Evolutionary conservation across 2,113 vertebrate species (phyloP).

Genomic region (Halichoerus grypus): DNA sequence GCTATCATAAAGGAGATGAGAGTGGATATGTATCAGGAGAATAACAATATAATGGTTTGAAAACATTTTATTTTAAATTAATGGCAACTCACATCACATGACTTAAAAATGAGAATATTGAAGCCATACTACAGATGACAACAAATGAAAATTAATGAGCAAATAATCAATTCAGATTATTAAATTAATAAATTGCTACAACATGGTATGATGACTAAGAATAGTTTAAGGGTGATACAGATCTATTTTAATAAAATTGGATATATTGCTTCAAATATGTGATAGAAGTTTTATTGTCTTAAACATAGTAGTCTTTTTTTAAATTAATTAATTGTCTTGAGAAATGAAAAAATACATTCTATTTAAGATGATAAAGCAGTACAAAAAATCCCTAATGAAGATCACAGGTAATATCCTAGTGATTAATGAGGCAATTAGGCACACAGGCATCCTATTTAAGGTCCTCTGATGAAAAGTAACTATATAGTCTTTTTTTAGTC

Average conservation of each 20-base stretch:
- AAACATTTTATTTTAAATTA: slow-evolving; percentile 34
- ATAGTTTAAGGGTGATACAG: background rate
- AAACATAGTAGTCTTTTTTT: background rate
- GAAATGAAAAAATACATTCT: slow-evolving; percentile 9
- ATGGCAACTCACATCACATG: background rate
- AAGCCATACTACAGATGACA: background rate
- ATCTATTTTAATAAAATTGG: slow-evolving; percentile 10
- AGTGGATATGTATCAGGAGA: background rate
- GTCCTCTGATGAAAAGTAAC: background rate
- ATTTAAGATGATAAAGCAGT: background rate
- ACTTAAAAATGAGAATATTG: background rate
- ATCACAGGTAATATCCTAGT: background rate
- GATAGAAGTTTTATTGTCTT: background rate
- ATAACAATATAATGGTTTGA: background rate
- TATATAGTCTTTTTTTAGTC: background rate
- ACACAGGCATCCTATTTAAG: background rate
- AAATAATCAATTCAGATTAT: background rate
- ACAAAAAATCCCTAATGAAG: background rate
- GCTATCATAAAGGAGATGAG: background rate
- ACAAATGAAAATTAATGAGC: slow-evolving; percentile 32
- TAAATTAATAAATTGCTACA: slow-evolving; percentile 37
- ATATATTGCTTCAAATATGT: background rate
- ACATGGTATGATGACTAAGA: background rate
- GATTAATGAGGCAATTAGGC: background rate
- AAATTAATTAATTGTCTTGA: slow-evolving; percentile 37